Evolutionary conservation across 1,140 invertebrate species (phyloP), one percentile per base, ranked within the genome.

Genomic region (roundworm (Caenorhabditis elegans)): DNA sequence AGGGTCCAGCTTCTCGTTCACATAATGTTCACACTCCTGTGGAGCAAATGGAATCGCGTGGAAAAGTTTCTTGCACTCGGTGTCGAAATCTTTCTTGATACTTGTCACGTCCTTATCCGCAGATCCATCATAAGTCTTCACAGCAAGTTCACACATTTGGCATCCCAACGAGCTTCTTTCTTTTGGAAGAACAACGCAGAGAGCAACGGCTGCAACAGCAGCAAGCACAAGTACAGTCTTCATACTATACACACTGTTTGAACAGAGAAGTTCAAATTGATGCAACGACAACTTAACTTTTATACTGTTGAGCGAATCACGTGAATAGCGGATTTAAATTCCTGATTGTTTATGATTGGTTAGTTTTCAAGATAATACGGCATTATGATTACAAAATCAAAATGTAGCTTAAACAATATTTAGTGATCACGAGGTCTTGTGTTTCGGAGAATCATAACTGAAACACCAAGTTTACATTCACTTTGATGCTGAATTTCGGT

Each of bases 1-100:
- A 11, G 76, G 76, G 76, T 77, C 76, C 46, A 77, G 26, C 46
- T 77, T 48, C 46, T 77, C 48, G 24, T 77, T 53, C 15, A 51
- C 76, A 22, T 77, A 77, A 46, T 48, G 46, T 17, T 49, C 46
- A 22, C 76, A 77, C n/a, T 77, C 76, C 15, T 1, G 46, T 36
- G 46, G 76, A 28, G 28, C 46, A 8, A 77, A 77, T 48, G 46
- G 46, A 31, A 77, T 48, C 13, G 48, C 46, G 26, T 53, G 46
- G 76, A 77, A 77, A 24, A 77, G 24, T 26, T 77, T 53, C 46
- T 77, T 77, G 76, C 76, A 77, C 19, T 77, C 76, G 15, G 46
- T 11, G 19, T 77, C 48, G 3, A 77, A 48, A 19, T 48, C 76
- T n/a, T 70, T 70, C 34, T 70, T 70, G 60, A 70, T 70, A 3